phyloP scores from a whole-genome alignment of 92 coral and sea anemone genomes.

The Epizoanthus fatuus region DNA sequence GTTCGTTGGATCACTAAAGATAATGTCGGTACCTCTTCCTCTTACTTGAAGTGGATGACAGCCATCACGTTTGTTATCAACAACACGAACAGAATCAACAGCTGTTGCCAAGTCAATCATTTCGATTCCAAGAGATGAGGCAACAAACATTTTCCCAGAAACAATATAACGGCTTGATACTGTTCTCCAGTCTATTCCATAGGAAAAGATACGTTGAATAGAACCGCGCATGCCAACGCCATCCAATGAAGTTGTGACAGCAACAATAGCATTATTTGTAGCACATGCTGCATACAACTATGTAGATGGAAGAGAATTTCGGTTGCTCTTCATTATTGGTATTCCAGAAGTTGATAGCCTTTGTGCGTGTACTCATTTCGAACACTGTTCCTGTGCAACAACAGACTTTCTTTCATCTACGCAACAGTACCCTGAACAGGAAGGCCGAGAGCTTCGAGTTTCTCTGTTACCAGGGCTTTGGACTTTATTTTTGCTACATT shows the following conservation, averaged over 20 bases:
- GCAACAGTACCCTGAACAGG: conserved; percentile 35
- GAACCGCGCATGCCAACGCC: conserved; percentile 29
- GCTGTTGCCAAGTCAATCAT: conserved; percentile 42
- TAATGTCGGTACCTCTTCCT: conserved; percentile 56
- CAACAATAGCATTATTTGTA: conserved; percentile 22
- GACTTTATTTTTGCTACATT: too few relatives aligned
- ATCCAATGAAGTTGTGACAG: conserved; percentile 27
- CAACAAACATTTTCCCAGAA: conserved; percentile 36
- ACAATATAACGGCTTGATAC: conserved; percentile 30
- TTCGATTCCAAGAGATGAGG: conserved; percentile 28
- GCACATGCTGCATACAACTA: conserved; percentile 33
- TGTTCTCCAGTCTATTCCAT: conserved; percentile 29
- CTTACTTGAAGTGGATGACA: conserved; percentile 31
- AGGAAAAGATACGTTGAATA: conserved; percentile 21
- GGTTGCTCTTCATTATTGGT: conserved; percentile 15
- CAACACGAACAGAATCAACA: conserved; percentile 14
- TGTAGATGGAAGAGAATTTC: conserved; percentile 6
- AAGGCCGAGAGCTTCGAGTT: conserved; percentile 31
- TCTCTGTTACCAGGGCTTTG: too few relatives aligned
- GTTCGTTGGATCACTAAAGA: conserved; percentile 63
- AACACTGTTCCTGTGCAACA: conserved; percentile 38
- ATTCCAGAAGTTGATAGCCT: conserved; percentile 40
- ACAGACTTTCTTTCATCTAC: conserved; percentile 46
- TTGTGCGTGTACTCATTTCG: conserved; percentile 20
- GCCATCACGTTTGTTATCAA: conserved; percentile 19